phyloP scores from a whole-genome alignment of 2,888 invertebrate genomes.

The Leptopterna dolabrata region DNA sequence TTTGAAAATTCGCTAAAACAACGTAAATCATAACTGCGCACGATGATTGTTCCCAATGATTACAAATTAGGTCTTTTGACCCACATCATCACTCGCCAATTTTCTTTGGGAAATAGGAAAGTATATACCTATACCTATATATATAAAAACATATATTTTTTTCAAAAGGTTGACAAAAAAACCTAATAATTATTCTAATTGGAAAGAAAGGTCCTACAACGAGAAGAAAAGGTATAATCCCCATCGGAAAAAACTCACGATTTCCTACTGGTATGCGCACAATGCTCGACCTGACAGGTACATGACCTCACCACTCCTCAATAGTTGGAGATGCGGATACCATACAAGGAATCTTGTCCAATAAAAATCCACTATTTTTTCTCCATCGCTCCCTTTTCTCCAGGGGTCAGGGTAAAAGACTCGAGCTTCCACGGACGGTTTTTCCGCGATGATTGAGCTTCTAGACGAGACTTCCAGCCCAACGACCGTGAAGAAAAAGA shows the following conservation, averaged over 20 bases:
- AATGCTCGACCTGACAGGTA: not conserved
- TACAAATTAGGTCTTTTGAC: too few relatives aligned
- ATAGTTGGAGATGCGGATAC: constrained; percentile 18
- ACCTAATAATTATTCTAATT: too few relatives aligned
- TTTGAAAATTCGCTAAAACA: too few relatives aligned
- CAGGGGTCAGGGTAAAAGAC: constrained; percentile 9
- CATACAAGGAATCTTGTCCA: constrained; percentile 32
- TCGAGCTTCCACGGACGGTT: not conserved
- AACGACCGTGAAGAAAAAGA: constrained; percentile 7
- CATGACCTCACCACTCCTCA: constrained; percentile 7
- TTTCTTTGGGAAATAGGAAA: too few relatives aligned
- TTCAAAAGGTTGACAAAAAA: too few relatives aligned
- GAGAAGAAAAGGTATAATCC: not conserved
- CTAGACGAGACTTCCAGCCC: not conserved
- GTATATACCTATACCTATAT: too few relatives aligned
- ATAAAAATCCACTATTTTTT: constrained; percentile 34
- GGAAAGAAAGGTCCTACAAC: too few relatives aligned
- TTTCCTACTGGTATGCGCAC: not conserved
- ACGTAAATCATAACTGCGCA: too few relatives aligned
- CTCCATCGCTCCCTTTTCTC: not conserved
- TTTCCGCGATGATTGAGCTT: constrained; percentile 11
- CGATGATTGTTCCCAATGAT: too few relatives aligned
- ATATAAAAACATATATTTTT: too few relatives aligned
- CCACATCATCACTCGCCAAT: too few relatives aligned
- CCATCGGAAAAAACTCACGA: not conserved